Conservation (phyloP, 2,888 invertebrate genomes). For the Drosophila subsilvestris region DNA sequence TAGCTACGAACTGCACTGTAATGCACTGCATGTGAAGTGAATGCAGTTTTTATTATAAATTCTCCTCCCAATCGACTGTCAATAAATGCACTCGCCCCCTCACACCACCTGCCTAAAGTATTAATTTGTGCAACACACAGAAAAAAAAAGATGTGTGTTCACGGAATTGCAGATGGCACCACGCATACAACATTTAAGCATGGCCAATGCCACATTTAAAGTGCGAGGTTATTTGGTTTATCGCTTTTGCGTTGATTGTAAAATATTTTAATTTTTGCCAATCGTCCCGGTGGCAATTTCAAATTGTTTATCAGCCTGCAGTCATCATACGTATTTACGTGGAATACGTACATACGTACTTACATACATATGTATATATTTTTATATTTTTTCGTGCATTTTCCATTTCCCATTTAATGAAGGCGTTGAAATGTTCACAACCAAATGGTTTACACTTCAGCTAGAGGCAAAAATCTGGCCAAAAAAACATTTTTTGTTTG, state of each 20-base stretch:
- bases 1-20: not conserved
- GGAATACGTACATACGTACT: conserved; percentile 29
- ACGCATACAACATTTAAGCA: not conserved
- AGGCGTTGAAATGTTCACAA: conserved; percentile 53
- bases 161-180: not conserved
- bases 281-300: conserved; percentile 28
- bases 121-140: not conserved
- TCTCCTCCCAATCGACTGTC: not conserved
- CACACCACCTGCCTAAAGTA: not conserved
- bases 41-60: not conserved
- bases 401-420: conserved; percentile 39
- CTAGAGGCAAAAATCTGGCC: conserved; percentile 17
- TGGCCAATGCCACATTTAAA: conserved; percentile 7
- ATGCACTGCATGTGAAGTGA: no score
- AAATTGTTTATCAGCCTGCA: conserved; percentile 42
- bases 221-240: conserved; percentile 13
- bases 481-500: conserved; percentile 12
- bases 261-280: conserved; percentile 17
- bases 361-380: conserved; percentile 25
- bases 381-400: conserved; percentile 8
- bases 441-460: conserved; percentile 38
- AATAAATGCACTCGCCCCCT: not conserved
- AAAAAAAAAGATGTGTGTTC: not conserved
- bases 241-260: conserved; percentile 5
- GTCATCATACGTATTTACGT: conserved; percentile 3